Evolutionary conservation across 1,140 invertebrate genomes (phyloP).

Genomic region (Adelges cooleyi): DNA sequence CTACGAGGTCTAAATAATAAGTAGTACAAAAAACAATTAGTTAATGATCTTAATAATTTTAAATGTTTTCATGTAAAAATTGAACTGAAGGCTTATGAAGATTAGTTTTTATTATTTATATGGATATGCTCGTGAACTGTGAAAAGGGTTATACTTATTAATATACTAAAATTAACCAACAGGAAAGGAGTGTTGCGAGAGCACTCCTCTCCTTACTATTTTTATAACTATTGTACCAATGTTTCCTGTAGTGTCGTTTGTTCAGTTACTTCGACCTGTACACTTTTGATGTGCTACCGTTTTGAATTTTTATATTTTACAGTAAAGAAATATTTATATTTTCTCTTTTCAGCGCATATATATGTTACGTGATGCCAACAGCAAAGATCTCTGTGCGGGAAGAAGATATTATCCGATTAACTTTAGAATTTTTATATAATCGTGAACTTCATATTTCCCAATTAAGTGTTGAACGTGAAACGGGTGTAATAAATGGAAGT

Average conservation of each 20-base stretch:
- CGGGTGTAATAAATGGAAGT: slow-evolving; percentile 87
- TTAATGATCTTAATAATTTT: no score
- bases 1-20: no score
- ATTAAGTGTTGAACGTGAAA: slow-evolving; percentile 84
- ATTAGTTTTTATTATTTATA: not conserved
- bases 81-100: no score
- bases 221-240: slow-evolving; percentile 3
- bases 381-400: slow-evolving; percentile 73
- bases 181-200: slow-evolving; percentile 19
- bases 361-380: slow-evolving; percentile 62
- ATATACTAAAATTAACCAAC: slow-evolving; percentile 21
- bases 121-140: not conserved
- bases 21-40: no score
- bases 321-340: slow-evolving; percentile 29
- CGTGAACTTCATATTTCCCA: slow-evolving; percentile 81
- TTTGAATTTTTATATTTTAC: not conserved
- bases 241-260: slow-evolving; percentile 7
- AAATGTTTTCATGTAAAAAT: no score
- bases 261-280: slow-evolving; percentile 15
- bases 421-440: slow-evolving; percentile 85
- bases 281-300: not conserved
- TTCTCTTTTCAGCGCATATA: slow-evolving; percentile 46
- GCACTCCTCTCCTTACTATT: slow-evolving; percentile 22
- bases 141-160: slow-evolving; percentile 3
- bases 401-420: slow-evolving; percentile 79